These are phyloP conservation scores for Pegoplata infirma DNA, from an alignment of 2,888 invertebrate genomes.

Conservation along the genomic window DNA sequence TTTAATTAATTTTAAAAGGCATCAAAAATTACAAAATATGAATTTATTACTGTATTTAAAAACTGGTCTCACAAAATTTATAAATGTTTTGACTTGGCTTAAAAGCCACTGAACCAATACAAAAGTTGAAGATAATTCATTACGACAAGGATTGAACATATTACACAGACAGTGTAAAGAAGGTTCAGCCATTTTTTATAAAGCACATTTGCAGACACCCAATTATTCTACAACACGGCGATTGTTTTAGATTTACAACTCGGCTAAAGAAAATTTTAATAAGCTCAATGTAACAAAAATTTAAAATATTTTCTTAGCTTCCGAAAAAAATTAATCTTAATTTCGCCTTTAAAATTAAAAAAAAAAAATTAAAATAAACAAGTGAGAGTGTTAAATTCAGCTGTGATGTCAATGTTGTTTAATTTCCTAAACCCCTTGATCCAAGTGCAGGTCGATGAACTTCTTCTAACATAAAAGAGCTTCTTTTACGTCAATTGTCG, in stretches of 20 bases:
- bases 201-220: not conserved
- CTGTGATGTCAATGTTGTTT: too few relatives aligned
- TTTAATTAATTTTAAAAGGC: not conserved
- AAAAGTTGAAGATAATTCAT: slow-evolving; percentile 72
- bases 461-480: too few relatives aligned
- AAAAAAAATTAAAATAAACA: too few relatives aligned
- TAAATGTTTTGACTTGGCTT: slow-evolving; percentile 70
- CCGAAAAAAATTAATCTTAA: too few relatives aligned
- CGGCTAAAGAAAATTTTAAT: too few relatives aligned
- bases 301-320: too few relatives aligned
- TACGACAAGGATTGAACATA: slow-evolving; percentile 74
- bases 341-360: too few relatives aligned
- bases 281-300: too few relatives aligned
- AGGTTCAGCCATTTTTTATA: slow-evolving; percentile 62
- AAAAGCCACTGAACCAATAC: slow-evolving; percentile 72
- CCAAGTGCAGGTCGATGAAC: too few relatives aligned
- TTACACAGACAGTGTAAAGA: slow-evolving; percentile 73
- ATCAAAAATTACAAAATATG: not conserved
- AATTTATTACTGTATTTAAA: slow-evolving; percentile 68
- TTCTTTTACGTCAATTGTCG: too few relatives aligned
- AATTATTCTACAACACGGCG: not conserved
- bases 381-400: too few relatives aligned
- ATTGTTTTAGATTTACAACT: not conserved
- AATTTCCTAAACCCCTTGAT: too few relatives aligned
- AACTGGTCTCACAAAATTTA: slow-evolving; percentile 71